Evolutionary conservation across 2,888 invertebrate species (phyloP), one percentile per base, ranked within the genome.

Genomic region (Pachymerium ferrugineum): DNA sequence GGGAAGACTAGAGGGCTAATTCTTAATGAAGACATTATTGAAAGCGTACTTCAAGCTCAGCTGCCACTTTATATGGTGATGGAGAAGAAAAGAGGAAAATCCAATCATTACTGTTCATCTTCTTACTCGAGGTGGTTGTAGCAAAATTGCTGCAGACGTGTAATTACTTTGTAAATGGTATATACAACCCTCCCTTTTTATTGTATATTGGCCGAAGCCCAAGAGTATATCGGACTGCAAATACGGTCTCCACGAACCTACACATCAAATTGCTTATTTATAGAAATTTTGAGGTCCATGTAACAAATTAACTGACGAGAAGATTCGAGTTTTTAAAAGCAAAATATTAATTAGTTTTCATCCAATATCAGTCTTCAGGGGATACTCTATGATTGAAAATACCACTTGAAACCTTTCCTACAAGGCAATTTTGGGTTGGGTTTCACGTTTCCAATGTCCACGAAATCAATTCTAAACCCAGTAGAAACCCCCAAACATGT

Each of bases 91-190:
- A 62, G 8, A 62, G 28, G 38, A 38, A 62, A 62, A 62, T 25
- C 28, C 62, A 62, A 62, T 62, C 62, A 62, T 62, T 62, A 62
- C 62, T 62, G 62, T 62, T 62, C 25, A 62, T 25, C 62, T 54
- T 54, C 47, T 25, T 62, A 25, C 62, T n/a, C 25, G 28, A 62
- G 28, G 22, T 62, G 25, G 62, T 62, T 62, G 62, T 28, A 22
- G 22, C 28, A 62, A 62, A 25, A 62, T 25, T 25, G 25, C 28
- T 28, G 54, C 10, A 54, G 25, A 62, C n/a, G n/a, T 62, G 62
- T 62, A 22, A 62, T 62, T 62, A 62, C 62, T 28, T 47, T 25
- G 28, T 25, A 62, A 62, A 25, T 62, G 25, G 62, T 25, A 28
- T 62, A 62, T 19, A 3, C 12, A 25, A 10, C 25, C 62, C 25